Evolutionary conservation across 2,113 vertebrate species (phyloP), one percentile per base, ranked within the genome.

Genomic region (Donacobius atricapilla): DNA sequence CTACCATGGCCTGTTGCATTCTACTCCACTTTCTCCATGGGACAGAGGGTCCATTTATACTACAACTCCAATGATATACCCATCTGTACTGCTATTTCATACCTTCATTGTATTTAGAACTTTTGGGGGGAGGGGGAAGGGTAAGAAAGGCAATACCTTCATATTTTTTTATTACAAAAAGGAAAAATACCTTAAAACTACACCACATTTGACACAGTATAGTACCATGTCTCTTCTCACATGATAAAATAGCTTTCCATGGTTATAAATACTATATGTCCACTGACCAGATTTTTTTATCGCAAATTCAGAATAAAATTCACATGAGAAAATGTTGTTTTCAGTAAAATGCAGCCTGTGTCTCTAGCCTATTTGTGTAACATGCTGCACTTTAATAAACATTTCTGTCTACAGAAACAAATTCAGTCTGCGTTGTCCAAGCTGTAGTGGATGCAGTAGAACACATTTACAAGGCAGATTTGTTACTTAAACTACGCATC

Each of bases 11-110:
- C 8, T 37, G 11, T 31, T 58, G 20, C 11, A 60, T 73, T 81
- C 27, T 61, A 18, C 16, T 57, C 23, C 16, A 37, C 2, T 21
- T 66, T 66, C 47, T 65, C 27, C 35, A 10, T 4, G 51, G 10
- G 6, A 42, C 20, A 23, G 2, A 27, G 2, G 4, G 10, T 70
- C 20, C 11, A 10, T 70, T 83, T 53, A 25, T 23, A 21, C 9
- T 33, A 8, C 31, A 31, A 0, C 25, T 68, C 51, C 23, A 22
- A 22, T 1, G 0, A 13, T 20, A 8, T 11, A 7, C 2, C 25
- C 15, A 56, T 9, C 17, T 73, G 5, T 16, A 24, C 14, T 61
- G 16, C 23, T 42, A 22, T 18, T 65, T 87, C 50, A 47, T 60
- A 39, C 9, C 2, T 45, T 64, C 39, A 24, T 8, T 71, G 6